Conservation (phyloP, 2,113 vertebrate species). For the Carassius gibelio region DNA sequence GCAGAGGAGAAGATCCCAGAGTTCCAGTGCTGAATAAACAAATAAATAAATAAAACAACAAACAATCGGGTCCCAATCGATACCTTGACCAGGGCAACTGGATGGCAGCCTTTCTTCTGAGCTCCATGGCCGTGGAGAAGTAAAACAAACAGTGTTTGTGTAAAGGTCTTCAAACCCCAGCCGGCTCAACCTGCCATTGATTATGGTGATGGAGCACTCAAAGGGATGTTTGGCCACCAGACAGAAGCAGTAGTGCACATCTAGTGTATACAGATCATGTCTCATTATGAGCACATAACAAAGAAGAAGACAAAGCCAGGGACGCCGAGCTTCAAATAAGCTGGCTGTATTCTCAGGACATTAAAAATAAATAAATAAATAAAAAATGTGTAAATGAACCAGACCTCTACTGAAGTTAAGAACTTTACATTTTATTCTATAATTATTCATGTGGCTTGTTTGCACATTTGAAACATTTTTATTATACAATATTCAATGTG, state of each 20-base stretch:
- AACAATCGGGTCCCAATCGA: constrained; percentile 53
- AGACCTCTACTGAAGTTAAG: background rate
- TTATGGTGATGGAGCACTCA: constrained; percentile 58
- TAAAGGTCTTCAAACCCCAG: constrained; percentile 61
- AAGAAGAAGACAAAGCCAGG: constrained; percentile 20
- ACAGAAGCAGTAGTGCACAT: constrained; percentile 42
- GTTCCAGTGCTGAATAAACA: constrained; percentile 46
- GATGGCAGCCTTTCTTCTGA: constrained; percentile 53
- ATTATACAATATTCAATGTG: too few species aligned
- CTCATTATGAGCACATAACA: constrained; percentile 43
- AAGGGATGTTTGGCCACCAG: constrained; percentile 49
- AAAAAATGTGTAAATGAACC: background rate
- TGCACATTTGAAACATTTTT: background rate
- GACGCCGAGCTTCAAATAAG: constrained; percentile 23
- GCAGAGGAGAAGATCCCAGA: constrained; percentile 42
- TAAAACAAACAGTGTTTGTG: constrained; percentile 59
- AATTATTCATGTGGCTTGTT: background rate
- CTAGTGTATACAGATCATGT: constrained; percentile 51
- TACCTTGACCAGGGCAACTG: constrained; percentile 53
- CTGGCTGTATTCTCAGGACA: constrained; percentile 18
- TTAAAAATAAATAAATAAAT: background rate
- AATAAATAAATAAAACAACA: constrained; percentile 59
- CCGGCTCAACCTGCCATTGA: constrained; percentile 60
- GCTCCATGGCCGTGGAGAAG: constrained; percentile 24
- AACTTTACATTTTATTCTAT: background rate